Evolutionary conservation across 53 echinoderm and acorn worm genomes (phyloP).

Genomic region (Hippasteria phrygiana): DNA sequence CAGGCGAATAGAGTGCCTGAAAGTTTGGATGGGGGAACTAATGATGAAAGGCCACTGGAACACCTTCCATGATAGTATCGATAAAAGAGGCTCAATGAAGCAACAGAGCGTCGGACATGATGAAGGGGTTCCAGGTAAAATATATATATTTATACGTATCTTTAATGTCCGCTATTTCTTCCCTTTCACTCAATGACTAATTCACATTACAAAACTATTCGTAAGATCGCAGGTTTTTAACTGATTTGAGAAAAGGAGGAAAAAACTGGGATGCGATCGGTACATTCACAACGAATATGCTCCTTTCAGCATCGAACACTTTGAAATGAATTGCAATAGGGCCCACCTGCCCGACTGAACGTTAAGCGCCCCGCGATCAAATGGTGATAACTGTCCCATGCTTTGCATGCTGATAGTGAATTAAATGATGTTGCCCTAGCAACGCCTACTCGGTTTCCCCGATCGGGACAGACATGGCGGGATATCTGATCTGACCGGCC

Average conservation of each 20-base stretch:
- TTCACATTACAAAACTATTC: slow-evolving; percentile 17
- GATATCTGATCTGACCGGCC: slow-evolving; percentile 47
- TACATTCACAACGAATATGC: slow-evolving; percentile 20
- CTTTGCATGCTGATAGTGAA: slow-evolving; percentile 68
- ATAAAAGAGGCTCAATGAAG: too few relatives aligned
- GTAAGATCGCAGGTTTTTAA: neutral
- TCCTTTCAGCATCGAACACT: neutral
- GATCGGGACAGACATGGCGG: slow-evolving; percentile 46
- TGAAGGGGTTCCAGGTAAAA: too few relatives aligned
- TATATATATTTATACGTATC: too few relatives aligned
- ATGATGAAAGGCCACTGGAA: too few relatives aligned
- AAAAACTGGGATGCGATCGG: neutral
- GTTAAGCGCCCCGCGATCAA: slow-evolving; percentile 56
- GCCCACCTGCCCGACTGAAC: slow-evolving; percentile 58
- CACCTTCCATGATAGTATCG: too few relatives aligned
- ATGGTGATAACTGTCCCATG: slow-evolving; percentile 60
- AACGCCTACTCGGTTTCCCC: slow-evolving; percentile 60
- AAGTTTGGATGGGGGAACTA: too few relatives aligned
- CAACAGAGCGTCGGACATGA: too few relatives aligned
- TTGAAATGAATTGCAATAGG: slow-evolving; percentile 36
- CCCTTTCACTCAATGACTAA: slow-evolving; percentile 33
- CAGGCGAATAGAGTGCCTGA: too few relatives aligned
- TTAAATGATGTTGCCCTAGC: slow-evolving; percentile 57
- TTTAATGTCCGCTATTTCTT: too few relatives aligned
- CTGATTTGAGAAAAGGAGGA: neutral